Percentiles rank a stretch among this genome's conserved stretches.
Evolutionary conservation across 2,888 invertebrate species (phyloP).

Genomic region (Drosophila nr. fundita): DNA sequence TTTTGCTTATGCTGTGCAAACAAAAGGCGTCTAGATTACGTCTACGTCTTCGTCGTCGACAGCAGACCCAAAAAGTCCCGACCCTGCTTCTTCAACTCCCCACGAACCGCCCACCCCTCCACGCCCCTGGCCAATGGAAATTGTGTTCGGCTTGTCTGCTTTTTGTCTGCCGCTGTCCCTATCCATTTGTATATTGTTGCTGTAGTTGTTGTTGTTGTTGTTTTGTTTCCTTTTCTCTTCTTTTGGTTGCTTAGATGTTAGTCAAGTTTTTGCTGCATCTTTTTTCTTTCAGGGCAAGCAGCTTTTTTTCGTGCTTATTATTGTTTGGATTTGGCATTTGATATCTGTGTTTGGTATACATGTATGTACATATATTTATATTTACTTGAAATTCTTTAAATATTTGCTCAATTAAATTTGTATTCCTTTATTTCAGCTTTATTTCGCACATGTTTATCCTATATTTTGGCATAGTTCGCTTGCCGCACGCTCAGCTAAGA

Average conservation of each 20-base stretch:
- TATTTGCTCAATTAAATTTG: conserved; percentile 4
- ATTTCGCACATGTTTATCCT: conserved; percentile 11
- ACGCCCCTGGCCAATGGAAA: conserved; percentile 8
- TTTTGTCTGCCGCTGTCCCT: conserved; percentile 60
- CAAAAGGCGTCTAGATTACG: conserved; percentile 72
- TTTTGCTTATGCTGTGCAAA: conserved; percentile 38
- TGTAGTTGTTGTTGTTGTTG: background rate
- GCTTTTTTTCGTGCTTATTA: conserved; percentile 43
- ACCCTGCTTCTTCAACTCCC: conserved; percentile 33
- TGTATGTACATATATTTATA: background rate
- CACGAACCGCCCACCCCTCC: background rate
- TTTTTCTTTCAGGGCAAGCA: conserved; percentile 30
- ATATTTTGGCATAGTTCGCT: conserved; percentile 10
- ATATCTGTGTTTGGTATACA: conserved; percentile 59
- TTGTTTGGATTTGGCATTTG: conserved; percentile 74
- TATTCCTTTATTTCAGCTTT: background rate
- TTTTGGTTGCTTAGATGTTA: conserved; percentile 61
- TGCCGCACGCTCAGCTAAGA: background rate
- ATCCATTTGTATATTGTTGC: conserved; percentile 21
- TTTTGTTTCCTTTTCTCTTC: conserved; percentile 9
- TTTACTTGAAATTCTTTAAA: background rate
- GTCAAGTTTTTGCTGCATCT: conserved; percentile 61
- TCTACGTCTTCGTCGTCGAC: conserved; percentile 45
- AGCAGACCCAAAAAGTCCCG: conserved; percentile 27
- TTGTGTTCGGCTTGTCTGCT: conserved; percentile 55